Evolutionary conservation across 1,140 invertebrate species (phyloP).

Genomic region (Saxidomus purpurata): DNA sequence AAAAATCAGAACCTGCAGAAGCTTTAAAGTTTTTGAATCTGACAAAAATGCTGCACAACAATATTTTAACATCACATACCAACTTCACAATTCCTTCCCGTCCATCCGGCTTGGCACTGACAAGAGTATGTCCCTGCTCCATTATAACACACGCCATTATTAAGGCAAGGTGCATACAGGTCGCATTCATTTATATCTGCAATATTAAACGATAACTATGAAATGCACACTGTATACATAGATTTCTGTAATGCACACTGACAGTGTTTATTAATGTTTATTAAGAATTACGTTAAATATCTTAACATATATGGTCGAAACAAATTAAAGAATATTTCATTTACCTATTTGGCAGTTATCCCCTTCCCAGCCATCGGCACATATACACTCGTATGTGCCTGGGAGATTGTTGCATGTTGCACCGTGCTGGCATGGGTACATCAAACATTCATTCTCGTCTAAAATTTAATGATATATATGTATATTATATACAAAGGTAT

Average conservation of each 20-base stretch:
- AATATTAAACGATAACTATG: no score
- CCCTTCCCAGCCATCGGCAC: slow-evolving; percentile 68
- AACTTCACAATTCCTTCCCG: slow-evolving; percentile 67
- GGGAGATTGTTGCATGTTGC: slow-evolving; percentile 70
- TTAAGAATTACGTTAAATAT: no score
- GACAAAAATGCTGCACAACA: no score
- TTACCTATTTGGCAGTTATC: slow-evolving; percentile 68
- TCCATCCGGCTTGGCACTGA: slow-evolving; percentile 87
- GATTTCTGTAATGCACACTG: not conserved
- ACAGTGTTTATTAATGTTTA: no score
- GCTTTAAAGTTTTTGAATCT: no score
- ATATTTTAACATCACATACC: slow-evolving; percentile 53
- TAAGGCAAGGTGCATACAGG: slow-evolving; percentile 70
- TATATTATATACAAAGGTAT: no score
- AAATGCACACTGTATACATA: no score
- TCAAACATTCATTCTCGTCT: slow-evolving; percentile 72
- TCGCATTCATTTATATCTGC: slow-evolving; percentile 74
- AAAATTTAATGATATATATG: not conserved
- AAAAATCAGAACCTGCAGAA: no score
- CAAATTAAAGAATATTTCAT: no score
- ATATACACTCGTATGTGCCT: slow-evolving; percentile 76
- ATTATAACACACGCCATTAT: slow-evolving; percentile 91
- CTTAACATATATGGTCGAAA: no score
- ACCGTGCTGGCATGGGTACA: slow-evolving; percentile 71
- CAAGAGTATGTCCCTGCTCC: slow-evolving; percentile 95